Conservation (phyloP, 2,113 vertebrate genomes). For the Podarcis cretensis region DNA sequence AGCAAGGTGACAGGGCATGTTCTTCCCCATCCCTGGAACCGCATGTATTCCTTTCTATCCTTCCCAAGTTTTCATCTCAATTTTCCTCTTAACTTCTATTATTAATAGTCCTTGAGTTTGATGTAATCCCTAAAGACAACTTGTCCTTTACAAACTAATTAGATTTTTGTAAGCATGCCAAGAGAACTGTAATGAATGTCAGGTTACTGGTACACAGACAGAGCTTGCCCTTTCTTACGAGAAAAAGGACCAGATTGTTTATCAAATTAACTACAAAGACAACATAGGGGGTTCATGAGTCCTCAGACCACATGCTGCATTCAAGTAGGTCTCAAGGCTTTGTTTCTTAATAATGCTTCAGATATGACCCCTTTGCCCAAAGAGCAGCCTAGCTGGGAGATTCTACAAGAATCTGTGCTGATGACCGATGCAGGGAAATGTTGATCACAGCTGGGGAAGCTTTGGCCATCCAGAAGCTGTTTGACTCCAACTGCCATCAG, state of each 20-base stretch:
- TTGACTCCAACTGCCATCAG: background rate
- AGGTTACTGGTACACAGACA: slow-evolving; percentile 49
- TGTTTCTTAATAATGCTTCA: background rate
- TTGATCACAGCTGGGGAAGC: background rate
- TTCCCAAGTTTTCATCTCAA: background rate
- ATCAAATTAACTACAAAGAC: slow-evolving; percentile 26
- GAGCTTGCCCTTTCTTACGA: slow-evolving; percentile 52
- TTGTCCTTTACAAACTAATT: slow-evolving; percentile 77
- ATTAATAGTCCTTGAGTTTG: slow-evolving; percentile 62
- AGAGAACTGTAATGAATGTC: slow-evolving; percentile 68
- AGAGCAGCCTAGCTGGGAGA: background rate
- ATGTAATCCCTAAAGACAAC: slow-evolving; percentile 72
- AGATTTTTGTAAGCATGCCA: slow-evolving; percentile 74
- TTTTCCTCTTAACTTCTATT: slow-evolving; percentile 58
- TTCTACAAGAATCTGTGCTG: background rate
- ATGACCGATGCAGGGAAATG: background rate
- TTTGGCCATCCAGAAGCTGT: background rate
- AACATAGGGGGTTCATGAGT: slow-evolving; percentile 10
- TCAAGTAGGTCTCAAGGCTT: background rate
- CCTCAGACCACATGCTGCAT: background rate
- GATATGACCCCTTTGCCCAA: background rate
- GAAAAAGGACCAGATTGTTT: slow-evolving; percentile 43
- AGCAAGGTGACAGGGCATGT: no score
- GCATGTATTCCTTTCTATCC: background rate
- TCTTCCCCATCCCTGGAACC: background rate